Conservation (phyloP, 2,113 vertebrate genomes). For the Gila orcuttii region DNA sequence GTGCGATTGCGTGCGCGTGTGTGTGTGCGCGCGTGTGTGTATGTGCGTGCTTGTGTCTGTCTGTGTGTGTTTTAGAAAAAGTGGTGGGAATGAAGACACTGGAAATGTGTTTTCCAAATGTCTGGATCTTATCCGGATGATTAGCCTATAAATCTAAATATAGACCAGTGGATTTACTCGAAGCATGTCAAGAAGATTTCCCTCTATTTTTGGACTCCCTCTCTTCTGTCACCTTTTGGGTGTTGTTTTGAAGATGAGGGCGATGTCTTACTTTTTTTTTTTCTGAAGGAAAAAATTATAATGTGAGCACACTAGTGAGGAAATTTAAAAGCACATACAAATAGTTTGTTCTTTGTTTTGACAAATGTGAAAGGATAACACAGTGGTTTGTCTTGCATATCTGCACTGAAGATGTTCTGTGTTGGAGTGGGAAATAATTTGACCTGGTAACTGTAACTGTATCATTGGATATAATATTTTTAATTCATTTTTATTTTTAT, state of each 20-base stretch:
- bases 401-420: neutral
- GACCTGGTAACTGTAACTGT: neutral
- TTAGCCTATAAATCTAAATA: slow-evolving; percentile 60
- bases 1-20: too few species aligned
- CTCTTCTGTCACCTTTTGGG: slow-evolving; percentile 1
- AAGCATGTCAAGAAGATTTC: slow-evolving; percentile 44
- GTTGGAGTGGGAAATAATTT: neutral
- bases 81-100: neutral
- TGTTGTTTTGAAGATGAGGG: slow-evolving; percentile 17
- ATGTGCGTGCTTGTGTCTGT: neutral
- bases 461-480: too few species aligned
- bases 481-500: too few species aligned
- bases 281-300: neutral
- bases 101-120: slow-evolving; percentile 64
- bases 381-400: neutral
- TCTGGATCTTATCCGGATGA: slow-evolving; percentile 52
- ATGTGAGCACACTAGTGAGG: neutral
- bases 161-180: slow-evolving; percentile 37
- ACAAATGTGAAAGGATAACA: neutral
- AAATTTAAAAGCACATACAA: neutral
- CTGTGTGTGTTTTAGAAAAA: neutral
- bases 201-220: slow-evolving; percentile 35
- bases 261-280: neutral
- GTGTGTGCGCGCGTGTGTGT: neutral
- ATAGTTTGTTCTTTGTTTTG: neutral